Evolutionary conservation across 2,797 vertebrate species (phyloP), one percentile per base, ranked within the genome.

Genomic region (Furcifer pardalis): DNA sequence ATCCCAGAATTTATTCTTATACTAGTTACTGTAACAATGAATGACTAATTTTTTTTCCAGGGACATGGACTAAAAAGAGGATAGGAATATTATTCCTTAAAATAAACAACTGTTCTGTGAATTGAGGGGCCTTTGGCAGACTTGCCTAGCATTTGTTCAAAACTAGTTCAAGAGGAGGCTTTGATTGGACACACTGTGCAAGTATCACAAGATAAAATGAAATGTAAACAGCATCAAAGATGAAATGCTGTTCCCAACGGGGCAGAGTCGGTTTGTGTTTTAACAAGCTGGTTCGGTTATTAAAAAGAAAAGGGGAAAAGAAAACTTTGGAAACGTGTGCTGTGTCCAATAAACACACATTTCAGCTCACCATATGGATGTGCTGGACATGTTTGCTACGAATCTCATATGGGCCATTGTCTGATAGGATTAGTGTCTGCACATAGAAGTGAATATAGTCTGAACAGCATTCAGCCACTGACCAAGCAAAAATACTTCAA

Each of bases 221-320:
- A 90, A 89, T 49, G 12, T 60, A 82, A 88, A 87, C 56, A 87
- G 13, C 30, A 46, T 76, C 68, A 88, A 89, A 89, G 85, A 59
- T 60, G 69, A 92, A 68, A 78, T 87, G 91, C 46, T 49, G 89
- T 88, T 63, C 23, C 5, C 69, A 80, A n/a, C 84, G 2, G 17
- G 6, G 81, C 35, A 63, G 49, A 84, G 1, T 1, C 25, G 23
- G 46, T 88, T 83, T 76, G 81, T 87, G 82, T 90, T 92, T 87
- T 91, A 84, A 87, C 85, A 35, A 87, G 80, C 23, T 37, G 32
- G 7, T 85, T 89, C n/a, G 52, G 46, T 69, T 72, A 44, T 9
- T 40, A 23, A 77, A 56, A 30, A 85, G n/a, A n/a, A n/a, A n/a
- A n/a, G n/a, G n/a, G n/a, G n/a, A n/a, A n/a, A n/a, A n/a, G 76